Conservation (phyloP, 2,888 invertebrate genomes). For the Helleia helle region DNA sequence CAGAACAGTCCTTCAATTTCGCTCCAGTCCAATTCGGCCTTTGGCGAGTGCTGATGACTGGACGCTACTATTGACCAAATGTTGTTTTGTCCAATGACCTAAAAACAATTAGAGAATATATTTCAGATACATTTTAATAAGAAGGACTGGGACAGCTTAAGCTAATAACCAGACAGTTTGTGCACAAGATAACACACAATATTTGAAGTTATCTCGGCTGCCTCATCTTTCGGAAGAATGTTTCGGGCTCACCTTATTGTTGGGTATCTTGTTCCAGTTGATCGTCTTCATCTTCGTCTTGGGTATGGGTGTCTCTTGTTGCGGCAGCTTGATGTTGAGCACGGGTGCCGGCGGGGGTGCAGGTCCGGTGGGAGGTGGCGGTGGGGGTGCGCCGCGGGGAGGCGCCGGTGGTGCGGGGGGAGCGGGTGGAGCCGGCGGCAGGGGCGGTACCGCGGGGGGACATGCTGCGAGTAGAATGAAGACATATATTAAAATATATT, state of each 20-base stretch:
- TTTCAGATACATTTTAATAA: no score
- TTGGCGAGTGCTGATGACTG: conserved; percentile 87
- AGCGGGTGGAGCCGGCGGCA: conserved; percentile 31
- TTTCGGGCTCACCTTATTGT: conserved; percentile 79
- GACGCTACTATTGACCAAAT: conserved; percentile 94
- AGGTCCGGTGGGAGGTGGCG: conserved; percentile 55
- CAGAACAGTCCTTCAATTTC: conserved; percentile 96
- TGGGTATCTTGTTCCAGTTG: conserved; percentile 98
- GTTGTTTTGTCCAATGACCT: conserved; percentile 92
- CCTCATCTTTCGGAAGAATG: no score
- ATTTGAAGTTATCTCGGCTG: no score
- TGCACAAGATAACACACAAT: no score
- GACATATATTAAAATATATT: no score
- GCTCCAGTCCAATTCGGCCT: conserved; percentile 91
- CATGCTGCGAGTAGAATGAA: conserved; percentile 20
- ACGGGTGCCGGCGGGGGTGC: conserved; percentile 52
- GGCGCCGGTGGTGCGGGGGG: conserved; percentile 44
- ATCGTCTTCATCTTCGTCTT: conserved; percentile 97
- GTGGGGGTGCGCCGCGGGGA: conserved; percentile 41
- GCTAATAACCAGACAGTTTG: no score
- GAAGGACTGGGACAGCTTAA: no score
- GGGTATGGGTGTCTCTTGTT: conserved; percentile 94
- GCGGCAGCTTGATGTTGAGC: conserved; percentile 79
- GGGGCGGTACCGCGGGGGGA: conserved; percentile 66
- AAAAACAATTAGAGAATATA: conserved; percentile 16